Conservation (phyloP, 2,888 invertebrate species). For the Pristionchus fissidentatus region DNA sequence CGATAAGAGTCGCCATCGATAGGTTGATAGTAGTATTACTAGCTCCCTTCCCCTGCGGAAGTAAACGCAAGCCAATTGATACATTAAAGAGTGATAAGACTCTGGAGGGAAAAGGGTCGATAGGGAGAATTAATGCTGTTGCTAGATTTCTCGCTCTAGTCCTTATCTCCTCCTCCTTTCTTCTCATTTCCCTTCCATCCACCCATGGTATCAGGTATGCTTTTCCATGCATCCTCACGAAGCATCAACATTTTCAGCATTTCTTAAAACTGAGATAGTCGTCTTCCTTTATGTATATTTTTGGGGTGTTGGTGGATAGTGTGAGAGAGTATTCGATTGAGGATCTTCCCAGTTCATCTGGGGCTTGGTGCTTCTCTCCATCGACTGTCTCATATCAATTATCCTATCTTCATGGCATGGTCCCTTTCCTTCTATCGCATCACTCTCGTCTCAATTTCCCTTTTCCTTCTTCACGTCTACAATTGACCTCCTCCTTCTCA, state of each 20-base stretch:
- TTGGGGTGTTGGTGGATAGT: too few species aligned
- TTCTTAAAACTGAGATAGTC: too few species aligned
- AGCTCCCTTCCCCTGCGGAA: too few species aligned
- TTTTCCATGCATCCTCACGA: background rate
- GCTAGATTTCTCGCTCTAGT: too few species aligned
- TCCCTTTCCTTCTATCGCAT: background rate
- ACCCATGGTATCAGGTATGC: background rate
- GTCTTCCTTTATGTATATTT: too few species aligned
- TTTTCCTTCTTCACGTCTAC: slow-evolving; percentile 60
- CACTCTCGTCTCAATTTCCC: slow-evolving; percentile 59
- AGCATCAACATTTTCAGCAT: background rate
- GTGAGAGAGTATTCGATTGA: too few species aligned
- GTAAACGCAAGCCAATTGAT: too few species aligned
- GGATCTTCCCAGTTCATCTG: background rate
- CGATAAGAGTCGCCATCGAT: too few species aligned
- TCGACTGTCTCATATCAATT: background rate
- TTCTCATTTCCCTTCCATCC: background rate
- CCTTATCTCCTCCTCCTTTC: background rate
- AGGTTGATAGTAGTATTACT: too few species aligned
- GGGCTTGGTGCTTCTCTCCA: background rate
- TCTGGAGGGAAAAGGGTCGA: too few species aligned
- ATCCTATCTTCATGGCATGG: background rate
- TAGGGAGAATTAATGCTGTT: too few species aligned
- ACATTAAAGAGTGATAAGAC: too few species aligned
- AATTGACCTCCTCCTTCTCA: slow-evolving; percentile 68